Evolutionary conservation across 2,113 vertebrate species (phyloP).

Genomic region (Alouatta palliata): DNA sequence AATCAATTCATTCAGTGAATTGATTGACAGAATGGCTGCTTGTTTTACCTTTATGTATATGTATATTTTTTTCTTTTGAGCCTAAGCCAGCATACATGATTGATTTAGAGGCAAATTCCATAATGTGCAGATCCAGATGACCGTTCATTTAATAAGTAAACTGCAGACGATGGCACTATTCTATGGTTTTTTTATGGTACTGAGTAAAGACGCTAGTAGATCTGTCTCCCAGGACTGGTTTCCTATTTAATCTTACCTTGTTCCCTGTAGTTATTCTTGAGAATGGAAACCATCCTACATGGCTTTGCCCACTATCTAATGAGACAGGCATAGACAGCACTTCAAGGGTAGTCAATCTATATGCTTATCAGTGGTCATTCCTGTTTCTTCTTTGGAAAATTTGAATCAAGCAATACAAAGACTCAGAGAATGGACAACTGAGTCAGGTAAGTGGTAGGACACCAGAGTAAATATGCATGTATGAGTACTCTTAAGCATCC

Average conservation of each 20-base stretch:
- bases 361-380: not conserved
- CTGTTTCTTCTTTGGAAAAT: not conserved
- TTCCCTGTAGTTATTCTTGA: not conserved
- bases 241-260: not conserved
- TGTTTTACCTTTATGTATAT: not conserved
- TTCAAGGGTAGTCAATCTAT: not conserved
- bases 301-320: not conserved
- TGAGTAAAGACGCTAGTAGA: not conserved
- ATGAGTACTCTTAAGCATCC: not conserved
- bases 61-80: not conserved
- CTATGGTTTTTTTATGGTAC: not conserved
- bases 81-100: not conserved
- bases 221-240: not conserved
- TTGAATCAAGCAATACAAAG: not conserved
- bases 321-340: not conserved
- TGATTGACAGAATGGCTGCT: not conserved
- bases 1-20: not conserved
- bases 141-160: not conserved
- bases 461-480: not conserved
- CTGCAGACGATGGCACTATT: not conserved
- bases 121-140: not conserved
- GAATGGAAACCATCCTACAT: not conserved
- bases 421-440: not conserved
- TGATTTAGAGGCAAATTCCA: constrained; percentile 2
- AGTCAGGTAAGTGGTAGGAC: not conserved